Base-by-base conservation (phyloP, 2,888 invertebrate species). In the Calameuta filiformis region DNA sequence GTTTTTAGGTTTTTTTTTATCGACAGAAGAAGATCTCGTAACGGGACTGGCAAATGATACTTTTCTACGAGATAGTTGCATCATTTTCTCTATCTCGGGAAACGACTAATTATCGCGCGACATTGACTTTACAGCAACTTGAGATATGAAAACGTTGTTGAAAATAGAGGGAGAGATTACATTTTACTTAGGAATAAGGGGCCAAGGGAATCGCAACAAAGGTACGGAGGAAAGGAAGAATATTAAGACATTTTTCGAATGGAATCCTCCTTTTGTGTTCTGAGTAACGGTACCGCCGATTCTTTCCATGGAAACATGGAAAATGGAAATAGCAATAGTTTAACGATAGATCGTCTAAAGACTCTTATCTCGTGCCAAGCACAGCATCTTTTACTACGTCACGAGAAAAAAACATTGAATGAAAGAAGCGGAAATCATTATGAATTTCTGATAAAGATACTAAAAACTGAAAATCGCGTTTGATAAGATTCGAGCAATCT, bases 371-470 rank as follows among this genome's bases (percentile, higher is more conserved):
- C 23, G 56, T 23, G 9, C 2, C 23, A 23, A 56, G 56, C 56
- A 23, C 9, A 56, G 56, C 9, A 76, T n/a, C 69, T 12, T 31
- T 75, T 33, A 11, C 30, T 69, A 30, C 12, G 33, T 15, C 6
- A 68, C 35, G n/a, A 33, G 40, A 75, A 74, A 76, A 68, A 76
- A 37, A n/a, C 12, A 34, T n/a, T 69, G 30, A 69, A 35, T 35
- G 0, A 56, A 23, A 56, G 9, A 56, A 56, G 9, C 9, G 23
- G 23, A 56, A 33, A 69, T 15, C n/a, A 79, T 79, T 35, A 12
- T 69, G 73, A 79, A 71, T 77, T 77, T 75, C 35, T 31, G 37
- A 37, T 34, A 79, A 76, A 78, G n/a, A 69, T 77, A 71, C 76
- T 75, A 23, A 15, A 56, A 9, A 1, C 9, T 9, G 9, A 2